A percentile compares a stretch with the other conserved stretches of the same genome.
phyloP scores from a whole-genome alignment of 92 coral and sea anemone genomes.

The Epizoanthus scotinus region DNA sequence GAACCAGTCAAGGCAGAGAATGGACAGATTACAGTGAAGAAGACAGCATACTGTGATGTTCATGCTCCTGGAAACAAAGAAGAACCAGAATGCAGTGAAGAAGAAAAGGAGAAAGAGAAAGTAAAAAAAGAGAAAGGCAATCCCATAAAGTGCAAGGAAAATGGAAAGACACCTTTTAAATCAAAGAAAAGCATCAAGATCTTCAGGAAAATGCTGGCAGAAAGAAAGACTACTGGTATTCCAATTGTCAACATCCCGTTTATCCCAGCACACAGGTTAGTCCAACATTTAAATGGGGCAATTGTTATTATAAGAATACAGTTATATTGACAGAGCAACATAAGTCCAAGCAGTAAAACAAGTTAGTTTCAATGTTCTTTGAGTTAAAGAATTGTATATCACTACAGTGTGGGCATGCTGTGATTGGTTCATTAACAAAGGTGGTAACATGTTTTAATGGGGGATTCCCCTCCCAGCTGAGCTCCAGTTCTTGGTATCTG shows the following conservation, averaged over 20 bases:
- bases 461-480: conserved; percentile 36
- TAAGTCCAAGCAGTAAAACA: no score
- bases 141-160: conserved; percentile 66
- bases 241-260: conserved; percentile 99
- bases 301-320: background rate
- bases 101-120: conserved; percentile 76
- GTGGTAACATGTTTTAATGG: conserved; percentile 14
- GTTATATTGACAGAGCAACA: background rate
- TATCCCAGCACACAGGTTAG: conserved; percentile 98
- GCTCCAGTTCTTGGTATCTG: background rate
- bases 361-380: no score
- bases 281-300: background rate
- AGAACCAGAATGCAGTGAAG: conserved; percentile 70
- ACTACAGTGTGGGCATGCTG: background rate
- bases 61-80: conserved; percentile 77
- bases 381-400: background rate
- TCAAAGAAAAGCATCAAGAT: conserved; percentile 85
- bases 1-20: conserved; percentile 89
- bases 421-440: conserved; percentile 25
- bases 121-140: conserved; percentile 72
- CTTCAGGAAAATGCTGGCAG: conserved; percentile 90
- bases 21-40: conserved; percentile 93
- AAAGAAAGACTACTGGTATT: conserved; percentile 92
- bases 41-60: conserved; percentile 95
- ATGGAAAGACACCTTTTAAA: conserved; percentile 60